Evolutionary conservation across 2,113 vertebrate genomes (phyloP).

Genomic region (Montifringilla adamsi): DNA sequence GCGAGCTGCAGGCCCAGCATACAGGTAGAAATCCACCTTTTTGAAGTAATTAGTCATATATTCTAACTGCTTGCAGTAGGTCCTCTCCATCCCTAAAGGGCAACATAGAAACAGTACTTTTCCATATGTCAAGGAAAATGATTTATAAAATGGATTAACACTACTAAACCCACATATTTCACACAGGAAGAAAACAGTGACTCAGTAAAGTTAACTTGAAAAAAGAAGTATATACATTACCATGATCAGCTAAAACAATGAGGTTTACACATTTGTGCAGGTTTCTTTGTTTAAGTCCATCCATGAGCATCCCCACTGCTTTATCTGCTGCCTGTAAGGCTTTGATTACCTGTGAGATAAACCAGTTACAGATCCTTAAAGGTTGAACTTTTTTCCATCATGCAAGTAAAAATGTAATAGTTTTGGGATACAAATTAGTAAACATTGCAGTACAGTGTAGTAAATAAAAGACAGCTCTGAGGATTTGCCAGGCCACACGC

Average conservation of each 20-base stretch:
- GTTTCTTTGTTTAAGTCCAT: slow-evolving; percentile 83
- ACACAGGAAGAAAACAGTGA: not conserved
- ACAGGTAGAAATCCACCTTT: slow-evolving; percentile 76
- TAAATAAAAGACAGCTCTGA: not conserved
- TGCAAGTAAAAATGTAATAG: not conserved
- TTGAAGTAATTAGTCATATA: slow-evolving; percentile 81
- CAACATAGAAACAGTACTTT: not conserved
- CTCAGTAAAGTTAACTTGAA: not conserved
- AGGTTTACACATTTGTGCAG: slow-evolving; percentile 88
- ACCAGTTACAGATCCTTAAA: not conserved
- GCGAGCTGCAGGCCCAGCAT: slow-evolving; percentile 84
- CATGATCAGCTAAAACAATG: slow-evolving; percentile 90
- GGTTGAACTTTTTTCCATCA: not conserved
- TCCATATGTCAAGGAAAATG: not conserved
- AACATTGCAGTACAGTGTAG: not conserved
- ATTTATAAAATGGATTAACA: not conserved
- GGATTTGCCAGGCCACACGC: not conserved
- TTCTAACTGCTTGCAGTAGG: slow-evolving; percentile 75
- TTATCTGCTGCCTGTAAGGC: slow-evolving; percentile 81
- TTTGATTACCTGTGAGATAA: slow-evolving; percentile 75
- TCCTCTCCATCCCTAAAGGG: slow-evolving; percentile 89
- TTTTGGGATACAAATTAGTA: not conserved
- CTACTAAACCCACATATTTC: not conserved
- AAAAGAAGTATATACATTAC: slow-evolving; percentile 68
- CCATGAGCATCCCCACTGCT: slow-evolving; percentile 85